phyloP scores from a whole-genome alignment of 2,113 vertebrate genomes.

The Brachypodius melanocephalos region DNA sequence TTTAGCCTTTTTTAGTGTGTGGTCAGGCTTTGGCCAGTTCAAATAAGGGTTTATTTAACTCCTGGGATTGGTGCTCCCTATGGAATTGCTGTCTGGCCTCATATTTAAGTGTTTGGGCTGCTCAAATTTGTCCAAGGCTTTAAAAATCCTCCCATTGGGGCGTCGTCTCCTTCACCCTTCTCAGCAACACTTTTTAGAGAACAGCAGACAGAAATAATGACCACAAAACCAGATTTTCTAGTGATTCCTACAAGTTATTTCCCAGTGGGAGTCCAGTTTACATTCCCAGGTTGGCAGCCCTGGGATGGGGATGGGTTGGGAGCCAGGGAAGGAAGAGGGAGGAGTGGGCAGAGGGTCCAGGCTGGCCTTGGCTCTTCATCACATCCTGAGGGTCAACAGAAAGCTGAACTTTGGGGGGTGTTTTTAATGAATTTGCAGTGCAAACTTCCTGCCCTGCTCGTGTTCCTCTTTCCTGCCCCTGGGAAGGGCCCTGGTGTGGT shows the following conservation, averaged over 20 bases:
- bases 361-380: neutral
- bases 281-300: neutral
- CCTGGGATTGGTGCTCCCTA: neutral
- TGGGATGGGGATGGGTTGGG: neutral
- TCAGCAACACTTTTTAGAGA: neutral
- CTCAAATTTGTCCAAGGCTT: neutral
- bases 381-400: neutral
- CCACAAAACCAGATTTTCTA: neutral
- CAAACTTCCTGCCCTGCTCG: neutral
- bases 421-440: neutral
- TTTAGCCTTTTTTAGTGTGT: neutral
- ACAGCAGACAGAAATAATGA: neutral
- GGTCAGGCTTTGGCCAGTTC: neutral
- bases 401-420: neutral
- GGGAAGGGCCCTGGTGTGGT: neutral
- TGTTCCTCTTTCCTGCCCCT: neutral
- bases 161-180: accelerated
- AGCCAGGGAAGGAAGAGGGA: neutral
- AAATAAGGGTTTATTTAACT: neutral
- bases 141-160: accelerated
- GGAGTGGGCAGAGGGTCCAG: neutral
- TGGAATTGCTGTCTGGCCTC: neutral
- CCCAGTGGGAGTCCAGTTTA: neutral
- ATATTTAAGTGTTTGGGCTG: neutral
- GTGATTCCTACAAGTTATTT: accelerated